Base-by-base conservation (phyloP, 2,888 invertebrate species). In the Archaeoteleia sp. region DNA sequence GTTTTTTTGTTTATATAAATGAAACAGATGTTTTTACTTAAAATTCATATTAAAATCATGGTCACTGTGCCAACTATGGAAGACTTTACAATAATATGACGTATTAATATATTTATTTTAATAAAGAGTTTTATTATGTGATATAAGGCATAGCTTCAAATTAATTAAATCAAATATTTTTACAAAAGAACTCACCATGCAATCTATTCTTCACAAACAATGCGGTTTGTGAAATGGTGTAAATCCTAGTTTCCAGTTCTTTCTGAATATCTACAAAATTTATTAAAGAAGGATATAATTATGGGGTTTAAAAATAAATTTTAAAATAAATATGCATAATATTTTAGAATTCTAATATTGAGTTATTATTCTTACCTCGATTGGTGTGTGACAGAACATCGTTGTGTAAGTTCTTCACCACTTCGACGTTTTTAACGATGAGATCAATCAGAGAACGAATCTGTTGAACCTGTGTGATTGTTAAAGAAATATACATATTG, bases 171-270 rank as follows among this genome's bases (percentile, higher is more conserved):
- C n/a, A n/a, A n/a, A n/a, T n/a, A n/a, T n/a, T n/a, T n/a, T n/a
- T n/a, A n/a, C n/a, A n/a, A n/a, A n/a, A 10, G 23, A 12, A 78
- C 75, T 75, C 75, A 85, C 85, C 88, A 72, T 88, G 87, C 77
- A 91, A 85, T 75, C 88, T 89, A 45, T 85, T 87, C 77, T 88
- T 86, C 67, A 89, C 83, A 78, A 87, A 87, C 63, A 87, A 83
- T 4, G 89, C 89, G 1, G 87, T 84, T 46, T 86, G 87, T 75
- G 88, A 87, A 65, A 89, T 87, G 34, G 86, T 86, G 69, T 87
- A 87, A 73, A 88, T 88, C 70, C 88, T 86, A 20, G 85, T 84
- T 70, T 91, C 91, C 81, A 91, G 80, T 80, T 90, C 90, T 68
- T 88, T 87, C 83, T 90, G 90, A 77, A 90, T 84, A 51, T 87